Percentiles rank a stretch among this genome's conserved stretches.
Evolutionary conservation across 2,888 invertebrate species (phyloP).

Genomic region (Pristionchus maxplancki): DNA sequence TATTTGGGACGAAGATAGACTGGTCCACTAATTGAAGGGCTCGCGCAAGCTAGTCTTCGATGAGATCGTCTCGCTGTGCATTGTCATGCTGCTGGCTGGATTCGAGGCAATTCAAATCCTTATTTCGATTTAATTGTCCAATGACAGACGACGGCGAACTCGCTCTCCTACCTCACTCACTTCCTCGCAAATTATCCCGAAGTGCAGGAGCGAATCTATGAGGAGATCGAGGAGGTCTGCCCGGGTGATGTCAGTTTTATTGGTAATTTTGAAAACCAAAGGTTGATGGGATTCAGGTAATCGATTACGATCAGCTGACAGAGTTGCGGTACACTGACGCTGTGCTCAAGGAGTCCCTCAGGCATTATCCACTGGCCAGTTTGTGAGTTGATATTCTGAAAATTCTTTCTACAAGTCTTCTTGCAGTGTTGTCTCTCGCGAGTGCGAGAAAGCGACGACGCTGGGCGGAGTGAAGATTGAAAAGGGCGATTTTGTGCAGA

Average conservation of each 20-base stretch:
- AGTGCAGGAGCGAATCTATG: constrained; percentile 59
- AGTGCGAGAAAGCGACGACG: background rate
- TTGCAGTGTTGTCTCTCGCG: constrained; percentile 12
- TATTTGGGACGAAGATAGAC: too few relatives aligned
- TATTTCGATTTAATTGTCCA: background rate
- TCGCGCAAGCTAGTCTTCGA: too few relatives aligned
- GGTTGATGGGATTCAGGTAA: constrained; percentile 50
- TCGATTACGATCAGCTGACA: constrained; percentile 67
- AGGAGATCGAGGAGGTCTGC: constrained; percentile 56
- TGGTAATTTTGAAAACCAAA: background rate
- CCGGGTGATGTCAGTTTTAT: constrained; percentile 54
- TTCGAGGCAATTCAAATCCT: constrained; percentile 79
- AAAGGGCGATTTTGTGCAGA: background rate
- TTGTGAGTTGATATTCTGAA: constrained; percentile 57
- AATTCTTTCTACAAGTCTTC: background rate
- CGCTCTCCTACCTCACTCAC: constrained; percentile 36
- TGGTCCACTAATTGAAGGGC: too few relatives aligned
- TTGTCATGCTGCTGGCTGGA: too few relatives aligned
- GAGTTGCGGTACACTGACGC: constrained; percentile 68
- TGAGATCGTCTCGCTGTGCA: too few relatives aligned
- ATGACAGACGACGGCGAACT: constrained; percentile 15
- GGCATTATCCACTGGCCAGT: constrained; percentile 69
- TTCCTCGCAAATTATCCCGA: constrained; percentile 62
- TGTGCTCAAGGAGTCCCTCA: constrained; percentile 69
- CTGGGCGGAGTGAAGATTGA: background rate